A percentile compares a stretch with the other conserved stretches of the same genome.
Evolutionary conservation across 2,113 vertebrate genomes (phyloP).

Genomic region (Tragelaphus scriptus): DNA sequence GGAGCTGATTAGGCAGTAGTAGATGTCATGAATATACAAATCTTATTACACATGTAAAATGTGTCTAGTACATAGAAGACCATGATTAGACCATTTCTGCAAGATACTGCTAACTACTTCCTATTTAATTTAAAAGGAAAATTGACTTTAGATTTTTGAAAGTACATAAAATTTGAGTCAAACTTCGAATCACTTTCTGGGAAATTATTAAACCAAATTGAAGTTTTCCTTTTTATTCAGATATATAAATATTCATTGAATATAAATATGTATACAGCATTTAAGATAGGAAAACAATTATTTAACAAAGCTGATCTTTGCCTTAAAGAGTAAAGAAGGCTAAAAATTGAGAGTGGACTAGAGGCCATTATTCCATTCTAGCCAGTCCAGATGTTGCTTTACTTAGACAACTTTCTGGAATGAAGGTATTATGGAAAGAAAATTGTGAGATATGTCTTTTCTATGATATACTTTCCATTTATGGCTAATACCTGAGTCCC

Average conservation of each 20-base stretch:
- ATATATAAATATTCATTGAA: background rate
- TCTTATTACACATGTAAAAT: constrained; percentile 60
- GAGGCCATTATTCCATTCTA: background rate
- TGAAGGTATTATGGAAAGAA: background rate
- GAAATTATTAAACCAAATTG: constrained; percentile 24
- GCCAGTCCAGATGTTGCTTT: background rate
- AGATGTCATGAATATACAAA: constrained; percentile 68
- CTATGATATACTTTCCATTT: background rate
- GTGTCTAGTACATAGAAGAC: constrained; percentile 28
- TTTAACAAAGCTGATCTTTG: background rate
- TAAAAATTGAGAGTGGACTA: background rate
- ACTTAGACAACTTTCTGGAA: background rate
- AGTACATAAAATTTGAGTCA: constrained; percentile 10
- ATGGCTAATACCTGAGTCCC: background rate
- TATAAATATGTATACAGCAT: background rate
- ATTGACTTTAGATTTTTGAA: constrained; percentile 25
- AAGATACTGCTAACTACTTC: constrained; percentile 41
- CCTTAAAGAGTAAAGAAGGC: background rate
- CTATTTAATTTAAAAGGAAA: constrained; percentile 32
- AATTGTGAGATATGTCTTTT: background rate
- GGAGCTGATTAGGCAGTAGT: constrained; percentile 63
- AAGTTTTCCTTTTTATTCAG: background rate
- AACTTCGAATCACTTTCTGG: background rate
- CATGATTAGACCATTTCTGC: constrained; percentile 54
- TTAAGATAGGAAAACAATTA: constrained; percentile 15